Evolutionary conservation across 2,797 vertebrate genomes (phyloP).

Genomic region (Antrozous pallidus): DNA sequence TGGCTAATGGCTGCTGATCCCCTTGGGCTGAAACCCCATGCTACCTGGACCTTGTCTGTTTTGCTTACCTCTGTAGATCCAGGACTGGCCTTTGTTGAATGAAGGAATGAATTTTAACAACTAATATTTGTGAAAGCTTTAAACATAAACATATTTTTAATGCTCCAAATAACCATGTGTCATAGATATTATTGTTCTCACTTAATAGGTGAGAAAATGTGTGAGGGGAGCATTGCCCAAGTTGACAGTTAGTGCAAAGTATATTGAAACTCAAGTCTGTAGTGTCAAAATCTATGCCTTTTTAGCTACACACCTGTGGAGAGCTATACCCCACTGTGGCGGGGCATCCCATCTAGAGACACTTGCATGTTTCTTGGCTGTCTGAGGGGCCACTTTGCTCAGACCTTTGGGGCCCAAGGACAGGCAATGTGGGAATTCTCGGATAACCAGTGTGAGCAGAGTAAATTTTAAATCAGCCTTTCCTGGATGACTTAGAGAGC

Average conservation of each 20-base stretch:
- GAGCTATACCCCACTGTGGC: background rate
- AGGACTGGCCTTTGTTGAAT: background rate
- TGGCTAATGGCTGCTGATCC: background rate
- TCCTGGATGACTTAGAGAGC: conserved; percentile 52
- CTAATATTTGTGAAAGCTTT: background rate
- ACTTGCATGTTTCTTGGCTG: conserved; percentile 32
- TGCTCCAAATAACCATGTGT: background rate
- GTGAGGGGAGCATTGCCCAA: background rate
- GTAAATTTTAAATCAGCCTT: conserved; percentile 61
- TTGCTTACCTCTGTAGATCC: background rate
- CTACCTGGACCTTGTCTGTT: background rate
- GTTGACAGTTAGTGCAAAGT: background rate
- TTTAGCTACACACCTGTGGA: background rate
- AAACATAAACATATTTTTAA: conserved; percentile 21
- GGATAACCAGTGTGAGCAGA: background rate
- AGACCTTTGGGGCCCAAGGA: background rate
- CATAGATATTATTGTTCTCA: background rate
- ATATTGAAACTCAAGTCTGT: background rate
- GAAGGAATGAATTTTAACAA: conserved; percentile 17
- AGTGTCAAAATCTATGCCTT: background rate
- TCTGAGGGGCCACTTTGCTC: background rate
- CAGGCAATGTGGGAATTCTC: background rate
- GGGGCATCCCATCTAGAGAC: background rate
- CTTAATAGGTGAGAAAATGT: conserved; percentile 40
- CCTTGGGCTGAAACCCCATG: background rate